These are phyloP conservation scores for Sebastes minor DNA, from an alignment of 2,797 vertebrate species.

Conservation along the genomic window DNA sequence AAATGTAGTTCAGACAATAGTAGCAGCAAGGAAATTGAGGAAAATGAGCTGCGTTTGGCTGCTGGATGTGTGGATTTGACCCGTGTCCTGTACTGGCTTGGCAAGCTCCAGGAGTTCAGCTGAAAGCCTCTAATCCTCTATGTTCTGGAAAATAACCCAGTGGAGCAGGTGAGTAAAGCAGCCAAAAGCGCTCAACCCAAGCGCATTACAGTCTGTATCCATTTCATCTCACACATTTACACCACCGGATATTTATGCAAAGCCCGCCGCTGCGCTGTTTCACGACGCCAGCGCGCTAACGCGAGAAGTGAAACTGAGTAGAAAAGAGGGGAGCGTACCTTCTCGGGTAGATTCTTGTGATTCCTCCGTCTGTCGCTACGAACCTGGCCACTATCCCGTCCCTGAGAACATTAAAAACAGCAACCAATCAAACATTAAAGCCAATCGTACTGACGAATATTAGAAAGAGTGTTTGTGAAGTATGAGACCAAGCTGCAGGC, in stretches of 20 bases:
- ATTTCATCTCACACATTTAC: constrained; percentile 61
- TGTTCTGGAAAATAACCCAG: constrained; percentile 52
- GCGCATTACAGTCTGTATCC: constrained; percentile 53
- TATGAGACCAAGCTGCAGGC: constrained; percentile 28
- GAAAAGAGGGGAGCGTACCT: constrained; percentile 82
- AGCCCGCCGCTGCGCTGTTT: not conserved
- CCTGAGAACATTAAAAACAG: constrained; percentile 77
- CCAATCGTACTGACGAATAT: constrained; percentile 7
- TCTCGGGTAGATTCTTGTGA: constrained; percentile 95
- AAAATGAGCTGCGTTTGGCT: constrained; percentile 48
- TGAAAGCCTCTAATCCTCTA: constrained; percentile 47
- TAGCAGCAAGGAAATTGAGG: constrained; percentile 36
- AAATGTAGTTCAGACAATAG: constrained; percentile 30
- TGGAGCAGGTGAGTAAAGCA: constrained; percentile 51
- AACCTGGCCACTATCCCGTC: constrained; percentile 91
- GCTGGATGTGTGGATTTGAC: constrained; percentile 45
- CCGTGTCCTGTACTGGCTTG: constrained; percentile 40
- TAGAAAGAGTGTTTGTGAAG: constrained; percentile 12
- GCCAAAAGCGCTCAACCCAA: constrained; percentile 44
- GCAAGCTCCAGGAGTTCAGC: constrained; percentile 38
- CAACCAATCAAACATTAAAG: constrained; percentile 44
- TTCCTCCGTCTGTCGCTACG: constrained; percentile 96
- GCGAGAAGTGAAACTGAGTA: constrained; percentile 17
- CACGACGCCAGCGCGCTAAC: not conserved
- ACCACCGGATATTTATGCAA: constrained; percentile 26